These are phyloP conservation scores for Platygyra sinensis DNA, from an alignment of 64 coral and sea anemone species.

Conservation along the genomic window DNA sequence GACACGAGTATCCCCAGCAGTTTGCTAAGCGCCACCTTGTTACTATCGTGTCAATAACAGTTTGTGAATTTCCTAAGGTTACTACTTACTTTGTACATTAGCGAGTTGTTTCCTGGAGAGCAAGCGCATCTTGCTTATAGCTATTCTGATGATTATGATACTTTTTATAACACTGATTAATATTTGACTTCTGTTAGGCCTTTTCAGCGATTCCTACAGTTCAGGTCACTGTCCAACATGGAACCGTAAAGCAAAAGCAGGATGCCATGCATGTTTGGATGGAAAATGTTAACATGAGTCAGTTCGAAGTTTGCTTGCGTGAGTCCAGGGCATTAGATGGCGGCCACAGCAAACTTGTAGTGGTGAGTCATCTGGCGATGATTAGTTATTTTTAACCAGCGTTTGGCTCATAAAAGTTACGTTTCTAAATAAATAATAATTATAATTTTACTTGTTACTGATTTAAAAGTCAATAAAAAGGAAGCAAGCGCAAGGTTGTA, in stretches of 20 bases:
- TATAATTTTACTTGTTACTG: too few relatives aligned
- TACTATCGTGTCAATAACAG: too few relatives aligned
- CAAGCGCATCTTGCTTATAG: too few relatives aligned
- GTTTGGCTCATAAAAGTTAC: background rate
- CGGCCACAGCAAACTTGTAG: background rate
- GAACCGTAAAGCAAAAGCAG: background rate
- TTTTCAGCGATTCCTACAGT: background rate
- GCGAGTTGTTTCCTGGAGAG: too few relatives aligned
- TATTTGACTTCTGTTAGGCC: background rate
- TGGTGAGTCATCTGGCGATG: background rate
- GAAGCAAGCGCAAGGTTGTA: too few relatives aligned
- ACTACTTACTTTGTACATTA: too few relatives aligned
- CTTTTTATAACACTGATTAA: background rate
- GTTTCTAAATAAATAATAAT: background rate
- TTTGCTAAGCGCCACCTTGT: too few relatives aligned
- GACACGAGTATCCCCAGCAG: too few relatives aligned
- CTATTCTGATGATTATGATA: background rate
- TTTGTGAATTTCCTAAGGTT: too few relatives aligned
- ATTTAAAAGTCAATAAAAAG: too few relatives aligned
- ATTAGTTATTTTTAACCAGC: too few relatives aligned
- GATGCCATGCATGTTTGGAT: slow-evolving; percentile 36
- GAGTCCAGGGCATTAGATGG: slow-evolving; percentile 39
- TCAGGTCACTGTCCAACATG: slow-evolving; percentile 13
- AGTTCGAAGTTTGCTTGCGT: slow-evolving; percentile 2
- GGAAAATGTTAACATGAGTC: background rate